Evolutionary conservation across 2,888 invertebrate genomes (phyloP).

Genomic region (Melikaiella ostensackeni): DNA sequence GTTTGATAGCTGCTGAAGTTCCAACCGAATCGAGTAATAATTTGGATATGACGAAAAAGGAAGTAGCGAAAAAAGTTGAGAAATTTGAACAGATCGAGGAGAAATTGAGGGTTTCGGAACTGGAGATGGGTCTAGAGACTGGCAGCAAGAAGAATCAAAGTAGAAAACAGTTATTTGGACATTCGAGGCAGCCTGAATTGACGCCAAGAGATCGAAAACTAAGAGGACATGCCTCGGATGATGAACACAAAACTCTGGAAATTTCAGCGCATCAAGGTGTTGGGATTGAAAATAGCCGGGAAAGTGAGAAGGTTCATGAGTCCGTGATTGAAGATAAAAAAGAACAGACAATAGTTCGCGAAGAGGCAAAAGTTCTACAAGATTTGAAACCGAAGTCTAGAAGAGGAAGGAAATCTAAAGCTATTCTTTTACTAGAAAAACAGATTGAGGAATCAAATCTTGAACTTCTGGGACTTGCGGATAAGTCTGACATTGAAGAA

Average conservation of each 20-base stretch:
- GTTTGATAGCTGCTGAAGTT: constrained; percentile 39
- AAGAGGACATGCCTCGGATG: constrained; percentile 45
- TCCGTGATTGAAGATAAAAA: constrained; percentile 19
- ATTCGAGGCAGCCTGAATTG: constrained; percentile 60
- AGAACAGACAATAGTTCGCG: not conserved
- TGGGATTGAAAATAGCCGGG: constrained; percentile 29
- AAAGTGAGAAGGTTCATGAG: not conserved
- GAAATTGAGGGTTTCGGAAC: constrained; percentile 65
- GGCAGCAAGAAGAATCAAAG: constrained; percentile 68
- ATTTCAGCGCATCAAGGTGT: constrained; percentile 52
- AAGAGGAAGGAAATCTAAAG: constrained; percentile 40
- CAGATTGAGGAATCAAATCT: constrained; percentile 2
- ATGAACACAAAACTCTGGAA: constrained; percentile 61
- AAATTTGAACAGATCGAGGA: constrained; percentile 48
- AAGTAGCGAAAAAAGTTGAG: constrained; percentile 36
- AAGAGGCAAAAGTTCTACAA: not conserved
- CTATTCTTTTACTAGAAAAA: not conserved
- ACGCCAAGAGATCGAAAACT: constrained; percentile 57
- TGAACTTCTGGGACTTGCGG: not conserved
- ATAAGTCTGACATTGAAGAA: constrained; percentile 39
- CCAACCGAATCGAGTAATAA: constrained; percentile 46
- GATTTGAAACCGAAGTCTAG: constrained; percentile 25
- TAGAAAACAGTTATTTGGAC: constrained; percentile 60
- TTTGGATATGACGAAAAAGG: constrained; percentile 44
- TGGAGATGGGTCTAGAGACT: constrained; percentile 64